Percentiles rank a stretch among this genome's conserved stretches.
Conservation (phyloP, 2,888 invertebrate genomes). For the Drosophila diplacantha region DNA sequence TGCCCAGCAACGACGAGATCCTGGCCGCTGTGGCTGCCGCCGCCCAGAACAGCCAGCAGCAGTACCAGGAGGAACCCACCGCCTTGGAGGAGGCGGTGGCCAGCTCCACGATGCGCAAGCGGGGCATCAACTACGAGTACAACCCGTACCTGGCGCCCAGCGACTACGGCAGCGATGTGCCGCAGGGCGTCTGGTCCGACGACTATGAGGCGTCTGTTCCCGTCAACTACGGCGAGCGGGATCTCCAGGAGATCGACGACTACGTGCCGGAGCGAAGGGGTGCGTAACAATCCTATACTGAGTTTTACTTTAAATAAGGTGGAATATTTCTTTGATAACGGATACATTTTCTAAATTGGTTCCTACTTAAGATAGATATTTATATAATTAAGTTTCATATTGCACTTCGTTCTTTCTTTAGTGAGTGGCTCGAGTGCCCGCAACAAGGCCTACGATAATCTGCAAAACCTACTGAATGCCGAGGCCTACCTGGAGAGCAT, state of each 20-base stretch:
- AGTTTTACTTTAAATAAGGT: background rate
- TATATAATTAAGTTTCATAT: background rate
- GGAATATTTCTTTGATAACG: background rate
- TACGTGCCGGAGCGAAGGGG: slow-evolving; percentile 72
- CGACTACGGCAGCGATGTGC: slow-evolving; percentile 61
- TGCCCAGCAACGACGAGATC: slow-evolving; percentile 70
- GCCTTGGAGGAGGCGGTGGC: slow-evolving; percentile 54
- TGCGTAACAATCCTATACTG: slow-evolving; percentile 25
- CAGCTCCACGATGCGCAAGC: slow-evolving; percentile 72
- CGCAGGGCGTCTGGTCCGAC: slow-evolving; percentile 75
- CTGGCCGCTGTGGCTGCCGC: slow-evolving; percentile 74
- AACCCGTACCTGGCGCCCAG: slow-evolving; percentile 56
- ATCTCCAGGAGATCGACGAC: slow-evolving; percentile 75
- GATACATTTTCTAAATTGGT: background rate
- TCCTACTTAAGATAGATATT: background rate
- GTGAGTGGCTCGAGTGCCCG: slow-evolving; percentile 47
- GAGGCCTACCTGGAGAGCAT: slow-evolving; percentile 76
- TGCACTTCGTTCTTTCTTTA: slow-evolving; percentile 2
- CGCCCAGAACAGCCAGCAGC: slow-evolving; percentile 63
- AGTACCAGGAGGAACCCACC: slow-evolving; percentile 59
- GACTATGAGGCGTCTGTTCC: slow-evolving; percentile 73
- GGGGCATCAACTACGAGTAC: slow-evolving; percentile 73
- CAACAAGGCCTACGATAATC: slow-evolving; percentile 77
- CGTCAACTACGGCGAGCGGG: slow-evolving; percentile 60
- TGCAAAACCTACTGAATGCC: slow-evolving; percentile 76